Evolutionary conservation across 2,888 invertebrate species (phyloP), one percentile per base, ranked within the genome.

Genomic region (Sinopyrophorus schimmeli): DNA sequence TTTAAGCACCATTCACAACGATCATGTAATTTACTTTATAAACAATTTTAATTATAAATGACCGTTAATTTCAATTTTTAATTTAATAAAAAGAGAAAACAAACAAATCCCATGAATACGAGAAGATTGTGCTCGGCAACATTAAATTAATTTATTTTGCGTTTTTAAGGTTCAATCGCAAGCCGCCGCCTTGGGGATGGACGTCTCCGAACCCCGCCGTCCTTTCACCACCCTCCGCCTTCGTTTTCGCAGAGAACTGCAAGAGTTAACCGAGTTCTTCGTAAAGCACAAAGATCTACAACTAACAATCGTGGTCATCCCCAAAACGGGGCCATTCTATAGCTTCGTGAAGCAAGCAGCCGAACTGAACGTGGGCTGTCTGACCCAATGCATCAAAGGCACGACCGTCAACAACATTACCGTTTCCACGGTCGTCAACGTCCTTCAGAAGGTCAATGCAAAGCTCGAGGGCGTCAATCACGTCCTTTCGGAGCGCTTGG

Each of bases 401-500:
- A n/a, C 2, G n/a, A 31, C 30, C 16, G 9, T 31, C n/a, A 2
- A 2, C n/a, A 31, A 9, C 16, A 31, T 31, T 2, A 16, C n/a
- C 9, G n/a, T 9, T 1, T 31, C 82, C 42, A 87, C 90, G 0
- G 75, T 84, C 0, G 71, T 72, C 0, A 92, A 91, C 64, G 84
- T 92, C 49, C 67, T 90, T 9, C 70, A 89, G 0, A 93, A 86
- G 63, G 82, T 88, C 1, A 90, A 90, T 65, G 82, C 89, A 0
- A n/a, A 95, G 71, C 65, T 93, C 44, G 89, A 90, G 72, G 92
- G 92, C 0, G 73, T 81, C 0, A 93, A 93, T 74, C 90, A 92
- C 64, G 70, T 65, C 15, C 62, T 80, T 3, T 38, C 61, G 1
- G 40, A 55, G 9, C 63, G 74, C 35, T 81, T 81, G 1, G 53